phyloP scores from a whole-genome alignment of 2,113 vertebrate species.

The Hymenochirus boettgeri region DNA sequence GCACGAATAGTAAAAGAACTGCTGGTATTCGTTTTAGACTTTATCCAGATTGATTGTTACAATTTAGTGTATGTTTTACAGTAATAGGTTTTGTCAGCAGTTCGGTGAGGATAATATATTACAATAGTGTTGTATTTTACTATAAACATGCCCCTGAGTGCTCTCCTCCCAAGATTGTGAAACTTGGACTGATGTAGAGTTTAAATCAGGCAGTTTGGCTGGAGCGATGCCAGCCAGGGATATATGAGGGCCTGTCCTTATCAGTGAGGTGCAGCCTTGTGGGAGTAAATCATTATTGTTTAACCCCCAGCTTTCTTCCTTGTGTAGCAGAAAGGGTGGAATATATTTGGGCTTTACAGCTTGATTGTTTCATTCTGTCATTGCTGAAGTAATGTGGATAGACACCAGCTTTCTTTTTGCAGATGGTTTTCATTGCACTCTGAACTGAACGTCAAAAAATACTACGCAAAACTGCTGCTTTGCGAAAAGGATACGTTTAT shows the following conservation, averaged over 20 bases:
- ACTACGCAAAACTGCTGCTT: neutral
- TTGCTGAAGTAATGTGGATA: neutral
- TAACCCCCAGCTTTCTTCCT: constrained; percentile 11
- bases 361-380: neutral
- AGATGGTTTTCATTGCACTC: neutral
- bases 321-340: constrained; percentile 12
- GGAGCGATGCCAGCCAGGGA: constrained; percentile 6
- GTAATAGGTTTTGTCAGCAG: constrained; percentile 36
- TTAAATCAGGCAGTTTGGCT: constrained; percentile 39
- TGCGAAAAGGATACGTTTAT: neutral
- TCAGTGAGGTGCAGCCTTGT: constrained; percentile 26
- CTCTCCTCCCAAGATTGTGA: constrained; percentile 16
- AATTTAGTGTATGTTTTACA: constrained; percentile 26
- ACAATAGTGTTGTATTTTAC: constrained; percentile 25
- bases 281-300: constrained; percentile 23
- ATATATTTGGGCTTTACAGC: neutral
- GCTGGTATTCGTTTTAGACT: no score
- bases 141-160: constrained; percentile 34
- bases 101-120: constrained; percentile 39
- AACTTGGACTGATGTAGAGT: constrained; percentile 30
- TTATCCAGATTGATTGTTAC: no score
- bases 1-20: no score
- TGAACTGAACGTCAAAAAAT: no score
- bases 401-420: neutral
- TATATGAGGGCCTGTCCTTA: constrained; percentile 35